A percentile compares a stretch with the other conserved stretches of the same genome.
Evolutionary conservation across 2,888 invertebrate species (phyloP).

Genomic region (Andrena flavipes): DNA sequence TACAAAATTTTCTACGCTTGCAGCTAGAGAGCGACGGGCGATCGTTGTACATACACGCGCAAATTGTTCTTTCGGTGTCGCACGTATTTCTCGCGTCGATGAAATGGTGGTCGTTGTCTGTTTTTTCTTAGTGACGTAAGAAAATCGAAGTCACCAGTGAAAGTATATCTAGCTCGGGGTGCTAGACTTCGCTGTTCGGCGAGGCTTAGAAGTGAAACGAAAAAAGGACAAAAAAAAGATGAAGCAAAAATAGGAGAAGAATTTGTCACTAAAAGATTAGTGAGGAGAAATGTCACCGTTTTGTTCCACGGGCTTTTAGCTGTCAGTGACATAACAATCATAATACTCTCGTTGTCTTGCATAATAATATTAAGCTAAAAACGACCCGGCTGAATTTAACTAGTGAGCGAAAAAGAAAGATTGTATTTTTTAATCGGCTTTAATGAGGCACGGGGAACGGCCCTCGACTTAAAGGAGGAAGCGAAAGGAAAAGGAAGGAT

Average conservation of each 20-base stretch:
- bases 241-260: not conserved
- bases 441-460: slow-evolving; percentile 31
- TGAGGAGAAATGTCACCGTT: slow-evolving; percentile 66
- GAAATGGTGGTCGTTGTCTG: slow-evolving; percentile 65
- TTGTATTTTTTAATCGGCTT: slow-evolving; percentile 70
- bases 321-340: slow-evolving; percentile 71
- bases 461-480: slow-evolving; percentile 5
- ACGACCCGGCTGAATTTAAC: slow-evolving; percentile 64
- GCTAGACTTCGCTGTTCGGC: slow-evolving; percentile 60
- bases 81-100: slow-evolving; percentile 56
- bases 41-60: slow-evolving; percentile 78
- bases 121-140: slow-evolving; percentile 57
- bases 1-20: slow-evolving; percentile 83
- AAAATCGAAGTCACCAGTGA: slow-evolving; percentile 62
- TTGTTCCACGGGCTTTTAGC: slow-evolving; percentile 80
- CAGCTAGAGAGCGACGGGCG: slow-evolving; percentile 70
- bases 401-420: slow-evolving; percentile 57
- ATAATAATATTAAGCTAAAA: slow-evolving; percentile 68
- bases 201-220: slow-evolving; percentile 47
- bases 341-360: slow-evolving; percentile 75
- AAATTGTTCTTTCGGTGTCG: slow-evolving; percentile 69
- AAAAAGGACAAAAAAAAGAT: not conserved
- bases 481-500: slow-evolving; percentile 1
- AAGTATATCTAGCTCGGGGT: slow-evolving; percentile 55
- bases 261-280: slow-evolving; percentile 48